Base-by-base conservation (phyloP, 2,888 invertebrate genomes). In the Synanthedon myopaeformis region DNA sequence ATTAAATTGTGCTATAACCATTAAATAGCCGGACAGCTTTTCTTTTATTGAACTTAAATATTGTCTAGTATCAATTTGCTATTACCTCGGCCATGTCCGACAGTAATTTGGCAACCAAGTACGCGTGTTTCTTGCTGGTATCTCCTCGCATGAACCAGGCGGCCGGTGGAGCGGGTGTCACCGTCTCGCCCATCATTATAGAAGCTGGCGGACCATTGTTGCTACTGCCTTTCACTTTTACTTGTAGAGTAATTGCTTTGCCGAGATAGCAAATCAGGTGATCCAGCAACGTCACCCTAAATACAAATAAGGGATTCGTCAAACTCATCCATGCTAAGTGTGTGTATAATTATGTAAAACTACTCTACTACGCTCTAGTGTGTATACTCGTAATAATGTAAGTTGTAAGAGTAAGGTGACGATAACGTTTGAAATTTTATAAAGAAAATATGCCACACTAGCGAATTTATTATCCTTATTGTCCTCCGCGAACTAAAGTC, bases 81-180 rank as follows among this genome's bases (percentile, higher is more conserved):
- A 89, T 89, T 87, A 97, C 97, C 72, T 94, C 92, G 17, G 96
- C 94, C 93, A 99, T 96, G 70, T 99, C 98, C 58, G 94, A 92
- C 14, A 99, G 90, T 5, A 99, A 89, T 54, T 91, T 91, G 49
- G 97, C 95, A 50, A 97, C 96, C 52, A 94, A 92, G 73, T 96
- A 94, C 1, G 97, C 96, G 57, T 97, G 91, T 71, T 96, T 95
- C 60, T 93, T 91, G 12, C 93, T 92, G 61, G 96, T 94, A 54
- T 91, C 89, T 0, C 98, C 98, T 56, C 94, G 89, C 69, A 97
- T 88, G 91, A 96, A 98, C 98, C 98, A 98, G n/a, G 73, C 59
- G 11, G 75, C 70, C 0, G 78, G 70, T 0, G 77, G 69, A 3
- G 70, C 64, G 5, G 75, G 67, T 57, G 54, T 76, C 61, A 65